Evolutionary conservation across 2,797 vertebrate species (phyloP), one percentile per base, ranked within the genome.

Genomic region (Loris lydekkerianus): DNA sequence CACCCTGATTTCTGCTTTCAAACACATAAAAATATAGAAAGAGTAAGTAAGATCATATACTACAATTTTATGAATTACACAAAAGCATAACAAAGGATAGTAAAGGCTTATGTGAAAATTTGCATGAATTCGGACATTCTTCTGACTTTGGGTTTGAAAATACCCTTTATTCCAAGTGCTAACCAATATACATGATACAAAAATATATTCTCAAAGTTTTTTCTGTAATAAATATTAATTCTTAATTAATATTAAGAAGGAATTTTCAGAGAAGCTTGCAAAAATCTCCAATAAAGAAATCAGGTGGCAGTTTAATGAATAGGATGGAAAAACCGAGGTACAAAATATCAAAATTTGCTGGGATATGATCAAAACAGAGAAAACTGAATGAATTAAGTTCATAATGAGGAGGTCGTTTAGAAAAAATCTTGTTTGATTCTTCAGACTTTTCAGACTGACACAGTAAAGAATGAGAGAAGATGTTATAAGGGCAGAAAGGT

Each of bases 281-380:
- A 84, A 61, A 82, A 69, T 53, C 58, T 10, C 18, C 11, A 31
- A 31, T 25, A 69, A 91, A 70, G 9, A 63, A 10, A 2, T 86
- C 69, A 67, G 17, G 23, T 3, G 83, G n/a, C 72, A 34, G 1
- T 88, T 75, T 13, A 86, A 29, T 84, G 27, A 94, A 7, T 61
- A 85, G 1, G 14, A 5, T 17, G 37, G 25, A 93, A 89, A 89
- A 49, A 69, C 0, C 18, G 40, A 73, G 23, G 82, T 27, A 53
- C 29, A 88, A 95, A 86, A 87, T 84, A 76, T 46, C 15, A 63
- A 80, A 94, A 78, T 40, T 31, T 67, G 40, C 17, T 87, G 73
- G 17, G 34, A 27, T 60, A 61, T 63, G 27, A 78, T 63, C 31
- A 77, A 85, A 63, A 18, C 29, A 76, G 60, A 61, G n/a, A 93